Evolutionary conservation across 2,888 invertebrate genomes (phyloP), one percentile per base, ranked within the genome.

Genomic region (Stenodema calcarata): DNA sequence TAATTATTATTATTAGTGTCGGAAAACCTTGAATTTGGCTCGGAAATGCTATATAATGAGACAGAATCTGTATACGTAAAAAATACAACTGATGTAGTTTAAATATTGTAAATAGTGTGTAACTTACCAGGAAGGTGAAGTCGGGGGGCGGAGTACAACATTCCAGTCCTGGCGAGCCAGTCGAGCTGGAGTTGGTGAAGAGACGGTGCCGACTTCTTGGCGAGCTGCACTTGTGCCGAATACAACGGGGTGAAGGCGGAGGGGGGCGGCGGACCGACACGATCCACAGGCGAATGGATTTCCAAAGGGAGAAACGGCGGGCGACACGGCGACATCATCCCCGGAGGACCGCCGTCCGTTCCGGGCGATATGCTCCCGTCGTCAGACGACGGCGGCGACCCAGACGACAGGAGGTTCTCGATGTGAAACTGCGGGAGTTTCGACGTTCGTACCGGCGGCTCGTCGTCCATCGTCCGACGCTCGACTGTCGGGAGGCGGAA

Each of bases 141-240:
- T 90, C 97, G 93, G 69, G 97, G 97, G 4, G 89, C 89, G 9
- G 90, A 89, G 90, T 97, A 97, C 89, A 97, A 94, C 96, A 98
- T 97, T 30, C 97, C 97, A 3, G 97, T 96, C 89, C 97, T 94
- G 6, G 98, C 97, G 88, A 98, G 92, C 95, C 97, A 97, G 91
- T 98, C 98, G 88, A 97, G 93, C 91, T 96, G 96, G 92, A 95
- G 94, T 90, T 95, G 95, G 89, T 95, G 95, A 50, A 95, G 93
- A 7, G 88, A 70, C 0, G 86, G 80, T 0, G 76, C n/a, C 27
- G 62, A 50, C 16, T 54, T 80, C 42, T 78, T 79, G 35, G 84
- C 75, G 27, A 84, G 75, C 50, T 84, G 84, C 12, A 84, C 84
- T 23, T 86, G 76, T n/a, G 86, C 54, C 50, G 86, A 76, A 35